Evolutionary conservation across 2,113 vertebrate genomes (phyloP).

Genomic region (Peromyscus leucopus): DNA sequence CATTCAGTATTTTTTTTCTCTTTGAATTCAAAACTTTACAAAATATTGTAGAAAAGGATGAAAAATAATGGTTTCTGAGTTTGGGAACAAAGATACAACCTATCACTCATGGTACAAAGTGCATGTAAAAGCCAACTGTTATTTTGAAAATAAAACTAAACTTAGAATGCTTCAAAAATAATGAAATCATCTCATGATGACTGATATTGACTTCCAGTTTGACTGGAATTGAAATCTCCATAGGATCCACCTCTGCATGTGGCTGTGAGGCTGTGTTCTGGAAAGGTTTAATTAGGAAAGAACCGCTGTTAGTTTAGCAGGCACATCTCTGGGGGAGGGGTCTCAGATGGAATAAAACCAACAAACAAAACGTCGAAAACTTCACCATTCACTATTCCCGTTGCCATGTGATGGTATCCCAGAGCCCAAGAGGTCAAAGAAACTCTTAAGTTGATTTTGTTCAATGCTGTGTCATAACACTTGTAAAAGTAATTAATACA

Average conservation of each 20-base stretch:
- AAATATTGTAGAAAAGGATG: neutral
- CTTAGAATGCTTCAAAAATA: neutral
- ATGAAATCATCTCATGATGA: neutral
- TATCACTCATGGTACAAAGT: neutral
- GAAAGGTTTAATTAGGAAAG: neutral
- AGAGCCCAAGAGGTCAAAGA: neutral
- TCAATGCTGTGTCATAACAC: neutral
- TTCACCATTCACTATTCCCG: too few relatives aligned
- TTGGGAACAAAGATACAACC: neutral
- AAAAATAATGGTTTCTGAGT: neutral
- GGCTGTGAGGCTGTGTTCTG: neutral
- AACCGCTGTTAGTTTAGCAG: neutral
- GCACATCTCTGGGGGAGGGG: neutral
- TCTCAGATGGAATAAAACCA: neutral
- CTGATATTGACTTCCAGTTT: neutral
- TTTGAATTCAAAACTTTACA: neutral
- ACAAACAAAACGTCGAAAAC: neutral
- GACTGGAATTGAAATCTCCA: neutral
- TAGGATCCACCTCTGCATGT: neutral
- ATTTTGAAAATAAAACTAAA: neutral
- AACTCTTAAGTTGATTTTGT: neutral
- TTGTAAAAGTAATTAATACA: neutral
- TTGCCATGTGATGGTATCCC: neutral
- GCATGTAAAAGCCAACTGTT: neutral
- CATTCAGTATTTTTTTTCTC: neutral